phyloP scores from a whole-genome alignment of 2,113 vertebrate genomes.

The Rallus limicola region DNA sequence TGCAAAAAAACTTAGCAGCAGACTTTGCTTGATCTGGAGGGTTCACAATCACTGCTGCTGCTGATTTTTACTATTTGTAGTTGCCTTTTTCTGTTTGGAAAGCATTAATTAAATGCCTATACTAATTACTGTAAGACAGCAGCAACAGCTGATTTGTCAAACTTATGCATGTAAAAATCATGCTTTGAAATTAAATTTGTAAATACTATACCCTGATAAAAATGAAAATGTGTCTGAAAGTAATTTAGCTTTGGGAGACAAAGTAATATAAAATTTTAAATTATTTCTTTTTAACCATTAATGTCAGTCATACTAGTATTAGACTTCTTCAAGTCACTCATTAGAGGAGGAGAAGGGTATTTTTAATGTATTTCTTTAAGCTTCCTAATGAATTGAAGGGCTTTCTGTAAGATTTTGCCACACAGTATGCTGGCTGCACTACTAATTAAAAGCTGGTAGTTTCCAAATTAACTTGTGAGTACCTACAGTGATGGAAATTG shows the following conservation, averaged over 20 bases:
- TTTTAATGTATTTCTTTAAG: conserved; percentile 4
- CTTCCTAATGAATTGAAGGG: conserved; percentile 15
- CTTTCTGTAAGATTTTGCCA: conserved; percentile 39
- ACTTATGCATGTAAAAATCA: not conserved
- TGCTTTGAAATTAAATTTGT: not conserved
- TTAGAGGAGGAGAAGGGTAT: not conserved
- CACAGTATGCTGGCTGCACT: conserved; percentile 43
- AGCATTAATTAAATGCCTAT: not conserved
- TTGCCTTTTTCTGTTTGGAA: not conserved
- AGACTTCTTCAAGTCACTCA: not conserved
- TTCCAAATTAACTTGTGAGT: conserved; percentile 68
- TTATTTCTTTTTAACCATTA: not conserved
- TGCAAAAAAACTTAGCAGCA: not conserved
- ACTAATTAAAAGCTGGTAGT: conserved; percentile 74
- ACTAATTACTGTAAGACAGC: not conserved
- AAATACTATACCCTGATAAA: not conserved
- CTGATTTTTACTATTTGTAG: not conserved
- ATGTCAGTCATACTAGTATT: not conserved
- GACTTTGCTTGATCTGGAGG: not conserved
- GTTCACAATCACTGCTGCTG: not conserved
- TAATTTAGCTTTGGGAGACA: not conserved
- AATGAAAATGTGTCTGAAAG: not conserved
- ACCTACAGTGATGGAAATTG: conserved; percentile 78
- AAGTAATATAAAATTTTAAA: not conserved
- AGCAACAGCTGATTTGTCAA: not conserved